Conservation (phyloP, 2,797 vertebrate species). For the Lutjanus campechanus region DNA sequence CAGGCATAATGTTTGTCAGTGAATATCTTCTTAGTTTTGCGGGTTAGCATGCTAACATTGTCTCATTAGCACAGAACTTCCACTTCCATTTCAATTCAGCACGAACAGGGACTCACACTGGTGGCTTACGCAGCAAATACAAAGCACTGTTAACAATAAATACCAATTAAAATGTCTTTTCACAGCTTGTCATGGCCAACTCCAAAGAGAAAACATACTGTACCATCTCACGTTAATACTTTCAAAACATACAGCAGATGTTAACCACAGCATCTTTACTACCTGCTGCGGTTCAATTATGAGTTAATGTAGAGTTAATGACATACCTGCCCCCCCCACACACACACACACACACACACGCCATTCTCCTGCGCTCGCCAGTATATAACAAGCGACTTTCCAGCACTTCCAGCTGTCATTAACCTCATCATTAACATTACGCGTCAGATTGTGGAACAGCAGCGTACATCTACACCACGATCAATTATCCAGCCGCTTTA, state of each 20-base stretch:
- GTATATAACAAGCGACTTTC: background rate
- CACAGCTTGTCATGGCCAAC: too few relatives aligned
- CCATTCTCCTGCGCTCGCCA: background rate
- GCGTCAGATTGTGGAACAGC: background rate
- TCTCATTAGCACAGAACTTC: too few relatives aligned
- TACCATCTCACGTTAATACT: background rate
- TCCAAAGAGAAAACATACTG: background rate
- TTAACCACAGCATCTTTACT: background rate
- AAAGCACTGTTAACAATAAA: too few relatives aligned
- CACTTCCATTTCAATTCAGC: background rate
- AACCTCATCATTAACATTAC: background rate
- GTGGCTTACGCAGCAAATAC: background rate
- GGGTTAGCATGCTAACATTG: too few relatives aligned
- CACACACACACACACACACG: too few relatives aligned
- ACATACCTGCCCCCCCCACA: background rate
- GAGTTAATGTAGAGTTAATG: constrained; percentile 2
- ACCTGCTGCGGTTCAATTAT: background rate
- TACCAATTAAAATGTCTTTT: too few relatives aligned
- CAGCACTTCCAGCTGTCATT: background rate
- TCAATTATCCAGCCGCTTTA: background rate
- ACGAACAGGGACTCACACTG: background rate
- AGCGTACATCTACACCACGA: background rate
- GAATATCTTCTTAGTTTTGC: too few relatives aligned
- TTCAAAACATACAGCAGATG: background rate
- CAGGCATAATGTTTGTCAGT: too few relatives aligned